These are phyloP conservation scores for Periplaneta americana DNA, from an alignment of 1,140 invertebrate species.

Conservation along the genomic window DNA sequence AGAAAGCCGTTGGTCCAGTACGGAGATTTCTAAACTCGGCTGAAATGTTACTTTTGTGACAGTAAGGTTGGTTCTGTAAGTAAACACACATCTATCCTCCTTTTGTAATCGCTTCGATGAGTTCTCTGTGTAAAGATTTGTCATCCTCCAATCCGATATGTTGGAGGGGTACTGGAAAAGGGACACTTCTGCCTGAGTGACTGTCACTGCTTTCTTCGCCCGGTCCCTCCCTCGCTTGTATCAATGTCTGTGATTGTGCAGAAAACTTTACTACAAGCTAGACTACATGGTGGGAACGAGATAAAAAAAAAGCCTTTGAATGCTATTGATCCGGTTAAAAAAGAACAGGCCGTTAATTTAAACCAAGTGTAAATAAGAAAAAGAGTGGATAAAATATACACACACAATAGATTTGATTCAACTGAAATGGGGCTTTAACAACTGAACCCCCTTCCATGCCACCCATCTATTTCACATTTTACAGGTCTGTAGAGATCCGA, in stretches of 20 bases:
- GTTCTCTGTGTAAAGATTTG: background rate
- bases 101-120: background rate
- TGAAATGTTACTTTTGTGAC: too few species aligned
- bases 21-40: too few species aligned
- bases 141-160: too few species aligned
- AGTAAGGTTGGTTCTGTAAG: background rate
- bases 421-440: background rate
- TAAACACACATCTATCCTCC: background rate
- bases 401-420: background rate
- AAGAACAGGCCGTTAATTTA: background rate
- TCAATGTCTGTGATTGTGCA: background rate
- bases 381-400: background rate
- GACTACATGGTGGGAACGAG: background rate
- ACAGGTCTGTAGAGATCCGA: background rate
- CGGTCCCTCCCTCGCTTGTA: background rate
- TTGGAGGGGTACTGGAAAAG: too few species aligned
- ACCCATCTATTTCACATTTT: background rate
- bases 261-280: background rate
- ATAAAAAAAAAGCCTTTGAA: background rate
- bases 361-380: background rate
- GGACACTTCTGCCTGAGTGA: background rate
- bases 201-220: background rate
- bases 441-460: background rate
- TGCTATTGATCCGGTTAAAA: background rate
- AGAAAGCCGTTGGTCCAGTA: background rate